These are phyloP conservation scores for Heterotilapia buettikoferi DNA, from an alignment of 2,113 vertebrate genomes.

Conservation along the genomic window DNA sequence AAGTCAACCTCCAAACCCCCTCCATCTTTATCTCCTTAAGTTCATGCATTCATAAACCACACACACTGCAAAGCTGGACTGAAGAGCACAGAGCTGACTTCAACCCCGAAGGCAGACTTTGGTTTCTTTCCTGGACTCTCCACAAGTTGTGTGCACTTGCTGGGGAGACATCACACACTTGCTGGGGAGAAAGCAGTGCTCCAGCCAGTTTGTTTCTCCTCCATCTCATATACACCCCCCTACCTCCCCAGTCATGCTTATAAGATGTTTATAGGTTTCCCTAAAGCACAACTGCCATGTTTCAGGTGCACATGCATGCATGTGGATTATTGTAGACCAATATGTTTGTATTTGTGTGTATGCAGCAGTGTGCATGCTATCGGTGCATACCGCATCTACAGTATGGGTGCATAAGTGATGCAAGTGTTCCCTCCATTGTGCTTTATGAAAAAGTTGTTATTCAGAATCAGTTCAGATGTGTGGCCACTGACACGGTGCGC, in stretches of 20 bases:
- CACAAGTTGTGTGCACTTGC: background rate
- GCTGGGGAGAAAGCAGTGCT: background rate
- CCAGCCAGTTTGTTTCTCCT: background rate
- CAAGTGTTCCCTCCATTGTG: constrained; percentile 38
- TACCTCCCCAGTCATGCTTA: constrained; percentile 13
- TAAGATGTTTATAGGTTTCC: constrained; percentile 9
- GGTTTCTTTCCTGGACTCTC: background rate
- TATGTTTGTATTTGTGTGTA: constrained; percentile 18
- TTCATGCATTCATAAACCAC: constrained; percentile 7
- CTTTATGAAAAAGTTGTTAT: constrained; percentile 26
- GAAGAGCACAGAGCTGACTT: background rate
- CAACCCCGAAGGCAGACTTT: background rate
- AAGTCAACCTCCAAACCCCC: background rate
- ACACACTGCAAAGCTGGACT: background rate
- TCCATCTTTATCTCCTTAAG: background rate
- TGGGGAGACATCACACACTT: background rate
- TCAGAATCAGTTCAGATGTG: background rate
- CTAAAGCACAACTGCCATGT: constrained; percentile 50
- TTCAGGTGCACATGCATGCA: constrained; percentile 53
- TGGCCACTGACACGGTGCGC: background rate
- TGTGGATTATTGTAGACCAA: constrained; percentile 31
- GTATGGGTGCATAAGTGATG: constrained; percentile 9
- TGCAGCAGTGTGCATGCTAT: constrained; percentile 38
- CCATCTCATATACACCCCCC: background rate
- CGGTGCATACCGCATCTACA: constrained; percentile 23